phyloP scores from a whole-genome alignment of 2,888 invertebrate species.

The Hipparchia semele region DNA sequence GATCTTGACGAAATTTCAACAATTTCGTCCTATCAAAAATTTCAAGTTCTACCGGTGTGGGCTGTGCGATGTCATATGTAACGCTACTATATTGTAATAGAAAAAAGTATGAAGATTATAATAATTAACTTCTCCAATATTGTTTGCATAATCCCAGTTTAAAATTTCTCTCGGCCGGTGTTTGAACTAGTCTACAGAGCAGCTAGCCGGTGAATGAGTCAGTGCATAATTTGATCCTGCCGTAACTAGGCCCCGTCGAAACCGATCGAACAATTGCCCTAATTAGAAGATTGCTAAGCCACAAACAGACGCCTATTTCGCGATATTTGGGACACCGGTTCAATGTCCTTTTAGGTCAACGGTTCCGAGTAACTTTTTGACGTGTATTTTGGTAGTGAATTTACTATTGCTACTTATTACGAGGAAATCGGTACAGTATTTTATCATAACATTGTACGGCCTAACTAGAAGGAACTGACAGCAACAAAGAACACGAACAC shows the following conservation, averaged over 20 bases:
- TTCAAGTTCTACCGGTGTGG: no score
- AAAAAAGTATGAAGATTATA: no score
- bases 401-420: no score
- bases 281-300: constrained; percentile 61
- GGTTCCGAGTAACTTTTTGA: not conserved
- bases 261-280: constrained; percentile 58
- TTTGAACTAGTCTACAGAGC: not conserved
- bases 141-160: not conserved
- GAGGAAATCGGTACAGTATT: no score
- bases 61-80: no score
- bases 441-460: no score
- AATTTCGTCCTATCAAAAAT: no score
- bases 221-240: constrained; percentile 26
- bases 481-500: no score
- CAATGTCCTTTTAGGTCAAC: constrained; percentile 8
- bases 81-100: no score
- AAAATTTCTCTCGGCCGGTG: not conserved
- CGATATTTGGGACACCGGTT: constrained; percentile 13
- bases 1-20: no score
- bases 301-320: constrained; percentile 7
- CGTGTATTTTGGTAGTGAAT: not conserved
- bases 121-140: no score
- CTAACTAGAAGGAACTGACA: no score
- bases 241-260: constrained; percentile 50
- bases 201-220: not conserved